A percentile compares a stretch with the other conserved stretches of the same genome.
phyloP scores from a whole-genome alignment of 2,113 vertebrate genomes.

The Hemicordylus capensis region DNA sequence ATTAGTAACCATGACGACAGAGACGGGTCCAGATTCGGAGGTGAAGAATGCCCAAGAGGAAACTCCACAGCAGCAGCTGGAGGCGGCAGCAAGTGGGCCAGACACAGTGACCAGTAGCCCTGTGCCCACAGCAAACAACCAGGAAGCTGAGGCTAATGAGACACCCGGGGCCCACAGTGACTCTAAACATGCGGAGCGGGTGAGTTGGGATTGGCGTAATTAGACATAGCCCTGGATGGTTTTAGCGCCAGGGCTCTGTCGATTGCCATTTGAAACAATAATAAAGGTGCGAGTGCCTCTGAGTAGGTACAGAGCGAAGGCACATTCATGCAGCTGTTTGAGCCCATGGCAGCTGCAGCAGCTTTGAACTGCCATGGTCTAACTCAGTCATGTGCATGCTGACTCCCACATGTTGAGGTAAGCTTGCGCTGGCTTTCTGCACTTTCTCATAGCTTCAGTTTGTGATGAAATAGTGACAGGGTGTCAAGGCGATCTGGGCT shows the following conservation, averaged over 20 bases:
- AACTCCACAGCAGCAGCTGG: conserved; percentile 76
- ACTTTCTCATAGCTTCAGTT: neutral
- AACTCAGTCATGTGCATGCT: neutral
- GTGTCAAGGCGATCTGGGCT: neutral
- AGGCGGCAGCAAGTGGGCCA: conserved; percentile 62
- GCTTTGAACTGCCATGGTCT: neutral
- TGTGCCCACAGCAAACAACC: conserved; percentile 38
- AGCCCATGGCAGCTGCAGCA: neutral
- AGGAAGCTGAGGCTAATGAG: conserved; percentile 71
- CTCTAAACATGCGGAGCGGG: conserved; percentile 81
- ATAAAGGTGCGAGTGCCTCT: neutral
- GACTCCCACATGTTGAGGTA: neutral
- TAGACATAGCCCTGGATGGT: neutral
- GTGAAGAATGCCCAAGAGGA: conserved; percentile 80
- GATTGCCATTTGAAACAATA: neutral
- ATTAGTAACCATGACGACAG: conserved; percentile 81
- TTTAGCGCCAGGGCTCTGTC: neutral
- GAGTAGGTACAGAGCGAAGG: neutral
- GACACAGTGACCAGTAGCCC: conserved; percentile 53
- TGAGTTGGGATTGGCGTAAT: conserved; percentile 58
- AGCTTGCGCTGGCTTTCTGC: neutral
- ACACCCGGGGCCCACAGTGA: conserved; percentile 71
- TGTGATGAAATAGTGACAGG: neutral
- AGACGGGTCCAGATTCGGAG: conserved; percentile 79
- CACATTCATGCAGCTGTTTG: neutral